phyloP scores from a whole-genome alignment of 2,888 invertebrate genomes.

The Pristionchus fissidentatus region DNA sequence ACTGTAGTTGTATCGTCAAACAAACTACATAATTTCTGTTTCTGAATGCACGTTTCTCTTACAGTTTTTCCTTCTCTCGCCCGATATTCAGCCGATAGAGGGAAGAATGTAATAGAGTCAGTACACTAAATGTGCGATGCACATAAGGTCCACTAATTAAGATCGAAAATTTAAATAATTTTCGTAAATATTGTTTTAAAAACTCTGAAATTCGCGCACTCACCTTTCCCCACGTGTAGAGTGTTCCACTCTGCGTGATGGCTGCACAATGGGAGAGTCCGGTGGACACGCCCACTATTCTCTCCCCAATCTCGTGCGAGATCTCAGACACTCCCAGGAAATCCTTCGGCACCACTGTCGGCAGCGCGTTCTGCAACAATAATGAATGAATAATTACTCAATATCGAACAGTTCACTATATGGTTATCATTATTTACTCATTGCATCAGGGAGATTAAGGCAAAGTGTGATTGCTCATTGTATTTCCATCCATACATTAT shows the following conservation, averaged over 20 bases:
- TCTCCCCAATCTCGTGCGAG: slow-evolving; percentile 50
- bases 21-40: too few relatives aligned
- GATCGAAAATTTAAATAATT: too few relatives aligned
- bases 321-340: slow-evolving; percentile 59
- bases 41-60: background rate
- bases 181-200: background rate
- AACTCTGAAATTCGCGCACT: background rate
- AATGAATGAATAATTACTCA: background rate
- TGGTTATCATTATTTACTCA: too few relatives aligned
- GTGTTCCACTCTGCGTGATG: slow-evolving; percentile 63
- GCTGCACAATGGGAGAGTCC: slow-evolving; percentile 70
- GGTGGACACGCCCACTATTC: slow-evolving; percentile 58
- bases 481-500: too few relatives aligned
- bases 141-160: too few relatives aligned
- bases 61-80: background rate
- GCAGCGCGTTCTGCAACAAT: slow-evolving; percentile 49
- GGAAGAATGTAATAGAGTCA: too few relatives aligned
- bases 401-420: background rate
- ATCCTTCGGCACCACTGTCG: slow-evolving; percentile 61
- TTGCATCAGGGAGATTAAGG: too few relatives aligned
- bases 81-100: too few relatives aligned
- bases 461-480: too few relatives aligned
- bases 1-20: too few relatives aligned
- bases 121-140: too few relatives aligned
- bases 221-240: slow-evolving; percentile 72